These are phyloP conservation scores for Siderastrea siderea DNA, from an alignment of 92 coral and sea anemone genomes.

Conservation along the genomic window DNA sequence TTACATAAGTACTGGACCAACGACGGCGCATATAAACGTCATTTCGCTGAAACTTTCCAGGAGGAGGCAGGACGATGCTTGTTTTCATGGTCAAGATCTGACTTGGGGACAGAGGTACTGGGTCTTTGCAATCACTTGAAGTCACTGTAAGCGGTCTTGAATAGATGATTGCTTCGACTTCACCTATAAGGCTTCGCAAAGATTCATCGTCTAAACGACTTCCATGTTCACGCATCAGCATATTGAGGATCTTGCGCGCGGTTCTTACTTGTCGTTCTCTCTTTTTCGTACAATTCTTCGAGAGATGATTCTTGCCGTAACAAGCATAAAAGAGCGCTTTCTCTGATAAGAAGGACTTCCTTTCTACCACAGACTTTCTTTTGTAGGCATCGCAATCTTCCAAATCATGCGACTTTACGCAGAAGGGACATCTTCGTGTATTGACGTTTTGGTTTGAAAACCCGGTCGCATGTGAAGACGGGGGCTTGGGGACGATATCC, in stretches of 20 bases:
- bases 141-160: constrained; percentile 18
- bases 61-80: constrained; percentile 31
- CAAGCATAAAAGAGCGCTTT: constrained; percentile 62
- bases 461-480: too few species aligned
- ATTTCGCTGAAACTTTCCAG: constrained; percentile 31
- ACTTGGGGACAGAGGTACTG: not conserved
- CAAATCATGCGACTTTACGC: constrained; percentile 42
- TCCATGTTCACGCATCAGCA: constrained; percentile 10
- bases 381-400: too few species aligned
- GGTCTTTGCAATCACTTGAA: constrained; percentile 13
- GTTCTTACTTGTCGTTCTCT: not conserved
- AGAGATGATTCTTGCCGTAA: constrained; percentile 59
- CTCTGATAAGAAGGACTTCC: constrained; percentile 53
- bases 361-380: constrained; percentile 37
- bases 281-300: constrained; percentile 51
- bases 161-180: constrained; percentile 18
- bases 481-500: too few species aligned
- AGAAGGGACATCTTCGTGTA: too few species aligned
- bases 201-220: constrained; percentile 21
- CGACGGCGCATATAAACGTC: constrained; percentile 45
- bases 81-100: constrained; percentile 25
- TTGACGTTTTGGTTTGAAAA: too few species aligned
- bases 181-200: constrained; percentile 17
- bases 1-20: constrained; percentile 43
- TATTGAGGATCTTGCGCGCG: not conserved